These are phyloP conservation scores for Magallana nippona DNA, from an alignment of 2,888 invertebrate species.

Conservation along the genomic window DNA sequence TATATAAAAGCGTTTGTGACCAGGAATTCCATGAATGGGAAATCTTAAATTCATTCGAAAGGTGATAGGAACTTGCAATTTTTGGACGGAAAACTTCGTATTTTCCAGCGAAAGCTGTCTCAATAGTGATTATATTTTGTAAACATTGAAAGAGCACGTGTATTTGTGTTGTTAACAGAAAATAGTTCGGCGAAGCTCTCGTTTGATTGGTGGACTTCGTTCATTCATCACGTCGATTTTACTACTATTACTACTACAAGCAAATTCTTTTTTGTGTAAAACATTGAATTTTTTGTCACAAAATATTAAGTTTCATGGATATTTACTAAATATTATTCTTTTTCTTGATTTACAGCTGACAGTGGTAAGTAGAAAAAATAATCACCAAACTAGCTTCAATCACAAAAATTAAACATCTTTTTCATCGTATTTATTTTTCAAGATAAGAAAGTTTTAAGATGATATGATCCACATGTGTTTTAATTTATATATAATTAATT, in stretches of 20 bases:
- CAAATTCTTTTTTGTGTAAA: background rate
- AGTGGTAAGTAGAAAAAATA: slow-evolving; percentile 17
- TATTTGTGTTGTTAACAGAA: slow-evolving; percentile 56
- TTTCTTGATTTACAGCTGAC: slow-evolving; percentile 16
- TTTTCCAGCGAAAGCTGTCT: slow-evolving; percentile 10
- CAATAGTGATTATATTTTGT: slow-evolving; percentile 18
- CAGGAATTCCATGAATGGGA: slow-evolving; percentile 24
- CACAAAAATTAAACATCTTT: no score
- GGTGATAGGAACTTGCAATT: background rate
- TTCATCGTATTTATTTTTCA: no score
- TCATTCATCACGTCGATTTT: slow-evolving; percentile 60
- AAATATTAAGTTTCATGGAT: background rate
- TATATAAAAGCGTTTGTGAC: slow-evolving; percentile 47
- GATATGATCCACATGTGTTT: no score
- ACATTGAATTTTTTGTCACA: background rate
- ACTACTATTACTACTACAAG: slow-evolving; percentile 44
- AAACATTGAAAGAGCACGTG: slow-evolving; percentile 49
- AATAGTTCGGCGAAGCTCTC: slow-evolving; percentile 64
- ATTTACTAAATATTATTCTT: background rate
- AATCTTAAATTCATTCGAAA: background rate
- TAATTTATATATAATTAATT: no score
- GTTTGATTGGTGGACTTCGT: slow-evolving; percentile 66
- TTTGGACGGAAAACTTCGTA: background rate
- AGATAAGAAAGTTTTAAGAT: no score
- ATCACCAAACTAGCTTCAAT: background rate